These are phyloP conservation scores for Diplodus puntazzo DNA, from an alignment of 2,797 vertebrate genomes.

Conservation along the genomic window DNA sequence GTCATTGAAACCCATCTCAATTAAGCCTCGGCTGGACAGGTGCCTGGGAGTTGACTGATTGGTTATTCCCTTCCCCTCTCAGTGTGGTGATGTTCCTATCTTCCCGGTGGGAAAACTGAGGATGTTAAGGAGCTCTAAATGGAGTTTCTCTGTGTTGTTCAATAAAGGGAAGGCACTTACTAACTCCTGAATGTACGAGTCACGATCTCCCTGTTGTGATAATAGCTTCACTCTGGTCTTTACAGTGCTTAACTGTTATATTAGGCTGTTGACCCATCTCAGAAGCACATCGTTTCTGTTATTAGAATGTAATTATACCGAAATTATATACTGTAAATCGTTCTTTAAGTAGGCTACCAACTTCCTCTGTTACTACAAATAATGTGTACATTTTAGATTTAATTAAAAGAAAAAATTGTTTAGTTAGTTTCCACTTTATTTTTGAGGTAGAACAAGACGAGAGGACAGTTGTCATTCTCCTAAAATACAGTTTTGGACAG, in stretches of 20 bases:
- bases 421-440: background rate
- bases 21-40: constrained; percentile 68
- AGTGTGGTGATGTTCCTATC: constrained; percentile 46
- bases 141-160: constrained; percentile 45
- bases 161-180: constrained; percentile 35
- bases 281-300: background rate
- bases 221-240: constrained; percentile 12
- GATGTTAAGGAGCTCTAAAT: constrained; percentile 45
- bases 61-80: constrained; percentile 42
- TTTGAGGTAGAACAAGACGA: background rate
- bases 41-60: constrained; percentile 61
- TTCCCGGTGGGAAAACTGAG: constrained; percentile 35
- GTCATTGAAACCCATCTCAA: constrained; percentile 75
- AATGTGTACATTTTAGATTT: background rate
- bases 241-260: background rate
- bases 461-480: no score
- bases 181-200: constrained; percentile 38
- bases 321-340: background rate
- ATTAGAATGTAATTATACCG: background rate
- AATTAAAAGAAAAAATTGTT: no score
- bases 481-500: background rate
- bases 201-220: constrained; percentile 18
- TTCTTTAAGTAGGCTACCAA: background rate
- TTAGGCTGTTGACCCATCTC: background rate
- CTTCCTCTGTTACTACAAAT: background rate